These are phyloP conservation scores for Tympanoctomys barrerae DNA, from an alignment of 2,797 vertebrate genomes.

Conservation along the genomic window DNA sequence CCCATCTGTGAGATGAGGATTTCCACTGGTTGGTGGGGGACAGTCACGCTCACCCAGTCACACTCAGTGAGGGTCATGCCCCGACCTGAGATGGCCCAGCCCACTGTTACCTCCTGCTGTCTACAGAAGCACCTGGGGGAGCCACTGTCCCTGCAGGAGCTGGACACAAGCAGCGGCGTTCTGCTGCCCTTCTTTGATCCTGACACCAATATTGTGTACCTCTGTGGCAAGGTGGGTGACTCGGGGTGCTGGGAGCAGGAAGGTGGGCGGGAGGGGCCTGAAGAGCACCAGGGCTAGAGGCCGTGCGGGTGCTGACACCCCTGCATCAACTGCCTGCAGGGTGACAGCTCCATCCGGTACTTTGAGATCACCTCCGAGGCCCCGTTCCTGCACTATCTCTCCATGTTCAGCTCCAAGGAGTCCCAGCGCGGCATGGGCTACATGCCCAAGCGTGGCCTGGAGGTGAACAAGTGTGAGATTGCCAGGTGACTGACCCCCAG, in stretches of 20 bases:
- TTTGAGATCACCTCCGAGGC: constrained; percentile 95
- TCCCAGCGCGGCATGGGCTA: constrained; percentile 96
- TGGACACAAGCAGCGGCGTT: constrained; percentile 96
- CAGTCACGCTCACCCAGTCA: neutral
- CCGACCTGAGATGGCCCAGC: neutral
- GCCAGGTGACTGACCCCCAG: constrained; percentile 89
- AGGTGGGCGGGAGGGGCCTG: neutral
- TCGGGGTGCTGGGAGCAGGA: neutral
- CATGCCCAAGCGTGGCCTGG: constrained; percentile 96
- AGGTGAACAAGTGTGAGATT: constrained; percentile 97
- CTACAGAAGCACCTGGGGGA: constrained; percentile 88
- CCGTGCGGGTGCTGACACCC: neutral
- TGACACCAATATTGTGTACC: constrained; percentile 94
- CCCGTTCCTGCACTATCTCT: constrained; percentile 94
- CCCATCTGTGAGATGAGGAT: neutral
- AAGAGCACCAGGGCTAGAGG: neutral
- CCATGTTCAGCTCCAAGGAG: constrained; percentile 95
- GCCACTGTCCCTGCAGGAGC: constrained; percentile 93
- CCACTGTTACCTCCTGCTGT: neutral
- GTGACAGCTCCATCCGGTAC: constrained; percentile 96
- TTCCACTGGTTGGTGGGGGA: neutral
- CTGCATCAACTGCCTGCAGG: constrained; percentile 85
- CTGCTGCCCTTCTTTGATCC: constrained; percentile 95
- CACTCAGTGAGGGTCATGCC: neutral
- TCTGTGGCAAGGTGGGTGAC: constrained; percentile 93